Evolutionary conservation across 2,888 invertebrate species (phyloP), one percentile per base, ranked within the genome.

Genomic region (Tuta absoluta): DNA sequence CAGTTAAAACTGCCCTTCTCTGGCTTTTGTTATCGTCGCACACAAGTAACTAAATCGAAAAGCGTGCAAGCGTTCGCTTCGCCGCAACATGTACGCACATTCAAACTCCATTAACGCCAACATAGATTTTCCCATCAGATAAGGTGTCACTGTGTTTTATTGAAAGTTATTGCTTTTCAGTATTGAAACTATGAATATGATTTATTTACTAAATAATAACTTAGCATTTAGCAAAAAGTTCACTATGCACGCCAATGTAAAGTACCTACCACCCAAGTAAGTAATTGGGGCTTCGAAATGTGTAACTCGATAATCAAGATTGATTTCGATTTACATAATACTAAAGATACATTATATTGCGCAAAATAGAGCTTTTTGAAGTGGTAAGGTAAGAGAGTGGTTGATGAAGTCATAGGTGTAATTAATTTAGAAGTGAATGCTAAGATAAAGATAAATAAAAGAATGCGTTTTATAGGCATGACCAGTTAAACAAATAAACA

Each of bases 1-100:
- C 79, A 81, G 86, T 80, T 84, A 74, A 80, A 76, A 79, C 86
- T 78, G 84, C 77, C 75, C 74, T 71, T 66, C 66, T 66, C 64
- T 71, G 70, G 68, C 64, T 63, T 66, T 71, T 69, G 73, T 72
- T 80, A 82, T 81, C 81, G 79, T 71, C 72, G 69, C 66, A 63
- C 65, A 60, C 61, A 65, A 69, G 63, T 14, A 62, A 19, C 64
- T 64, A 64, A 66, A 64, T 64, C 63, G 59, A 64, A 64, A 66
- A 64, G 64, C 66, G 64, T 66, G 65, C 58, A 45, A 11, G 23
- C 51, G 23, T 24, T n/a, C 23, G 0, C 1, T n/a, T n/a, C 33
- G 21, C 51, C 23, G 11, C 51, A 23, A 17, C 51, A 33, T 19
- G 45, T 60, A 60, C 48, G 48, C 61, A 38, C 38, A 61, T 65